phyloP scores from a whole-genome alignment of 64 coral and sea anemone genomes.

The Pachyseris speciosa region DNA sequence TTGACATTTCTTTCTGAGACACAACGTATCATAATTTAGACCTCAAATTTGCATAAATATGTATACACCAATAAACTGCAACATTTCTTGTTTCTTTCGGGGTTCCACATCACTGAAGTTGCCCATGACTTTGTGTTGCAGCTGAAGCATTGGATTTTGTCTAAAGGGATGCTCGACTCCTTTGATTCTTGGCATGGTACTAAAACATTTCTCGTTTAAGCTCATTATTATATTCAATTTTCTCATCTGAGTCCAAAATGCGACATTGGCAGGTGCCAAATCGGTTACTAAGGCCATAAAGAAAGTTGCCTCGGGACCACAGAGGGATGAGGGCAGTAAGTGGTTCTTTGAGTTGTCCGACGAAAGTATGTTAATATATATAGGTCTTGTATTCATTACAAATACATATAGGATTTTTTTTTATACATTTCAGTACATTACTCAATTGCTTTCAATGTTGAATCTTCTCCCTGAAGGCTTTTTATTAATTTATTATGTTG shows the following conservation, averaged over 20 bases:
- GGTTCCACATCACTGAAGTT: background rate
- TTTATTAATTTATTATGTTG: too few relatives aligned
- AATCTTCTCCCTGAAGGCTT: too few relatives aligned
- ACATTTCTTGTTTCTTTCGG: background rate
- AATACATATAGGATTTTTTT: too few relatives aligned
- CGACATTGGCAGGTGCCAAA: slow-evolving; percentile 4
- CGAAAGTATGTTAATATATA: slow-evolving; percentile 15
- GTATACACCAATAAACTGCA: background rate
- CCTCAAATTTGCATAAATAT: background rate
- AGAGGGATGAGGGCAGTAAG: slow-evolving; percentile 10
- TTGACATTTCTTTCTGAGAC: background rate
- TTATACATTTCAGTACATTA: too few relatives aligned
- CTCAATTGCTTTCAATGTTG: too few relatives aligned
- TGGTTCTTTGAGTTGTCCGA: slow-evolving; percentile 46
- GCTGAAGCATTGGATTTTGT: background rate
- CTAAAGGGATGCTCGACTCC: background rate
- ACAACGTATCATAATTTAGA: background rate
- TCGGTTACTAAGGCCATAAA: slow-evolving; percentile 30
- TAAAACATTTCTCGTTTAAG: too few relatives aligned
- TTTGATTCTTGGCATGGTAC: background rate
- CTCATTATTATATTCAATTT: too few relatives aligned
- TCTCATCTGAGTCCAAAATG: background rate
- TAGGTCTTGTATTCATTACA: too few relatives aligned
- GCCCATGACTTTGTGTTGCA: background rate
- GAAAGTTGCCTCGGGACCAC: slow-evolving; percentile 10